Base-by-base conservation (phyloP, 1,140 invertebrate genomes). In the Magallana angulata region DNA sequence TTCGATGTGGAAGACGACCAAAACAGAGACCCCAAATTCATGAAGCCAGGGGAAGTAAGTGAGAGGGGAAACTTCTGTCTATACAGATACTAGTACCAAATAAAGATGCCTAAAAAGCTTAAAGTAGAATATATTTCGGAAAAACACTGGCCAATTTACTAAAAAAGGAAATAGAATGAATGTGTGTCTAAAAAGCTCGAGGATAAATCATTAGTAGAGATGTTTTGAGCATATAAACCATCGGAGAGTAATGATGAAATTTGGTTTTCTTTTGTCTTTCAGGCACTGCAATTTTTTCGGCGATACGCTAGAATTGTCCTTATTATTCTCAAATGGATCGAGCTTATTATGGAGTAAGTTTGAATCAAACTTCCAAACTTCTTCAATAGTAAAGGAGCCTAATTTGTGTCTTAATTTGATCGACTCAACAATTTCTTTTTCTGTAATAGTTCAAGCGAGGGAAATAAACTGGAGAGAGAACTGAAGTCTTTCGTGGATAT, bases 401-500 rank as follows among this genome's bases (percentile, higher is more conserved):
- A 24, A 24, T 48, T 48, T 5, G 36, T 2, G 36, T 48, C 36
- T 48, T 48, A 4, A 48, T 48, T 48, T 48, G 36, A 48, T 48
- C 36, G 36, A 48, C 36, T 48, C 2, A 48, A 48, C 36, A 48
- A 48, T 48, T 2, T 48, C 24, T 30, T 9, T 76, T 71, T 71
- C 11, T 71, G 8, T 7, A 11, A 76, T 30, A 68, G 85, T 80
- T 85, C 14, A 14, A 91, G 89, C 56, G 89, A 91, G 57, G 85
- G 88, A n/a, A 87, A 89, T 58, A 90, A 91, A 48, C 85, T 91
- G 56, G 91, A 93, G 82, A 86, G 90, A 82, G 91, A 93, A 82
- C 83, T 93, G 24, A 92, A 92, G 58, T 91, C 92, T 1, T 93
- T 93, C 81, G 89, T 91, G 11, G 92, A 93, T 64, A 91, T 93